Conservation (phyloP, 2,888 invertebrate genomes). For the Spisula solida region DNA sequence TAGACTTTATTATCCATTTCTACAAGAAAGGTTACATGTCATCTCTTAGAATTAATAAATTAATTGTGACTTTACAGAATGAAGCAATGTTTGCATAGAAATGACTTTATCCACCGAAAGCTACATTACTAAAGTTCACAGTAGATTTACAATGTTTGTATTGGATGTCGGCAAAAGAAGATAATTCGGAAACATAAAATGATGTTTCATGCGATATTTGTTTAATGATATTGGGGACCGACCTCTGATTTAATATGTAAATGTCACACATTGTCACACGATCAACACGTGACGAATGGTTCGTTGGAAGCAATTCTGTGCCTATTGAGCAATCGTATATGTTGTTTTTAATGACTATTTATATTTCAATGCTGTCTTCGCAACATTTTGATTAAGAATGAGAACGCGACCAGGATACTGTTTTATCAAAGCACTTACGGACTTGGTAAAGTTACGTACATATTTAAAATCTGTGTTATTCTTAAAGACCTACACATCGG, state of each 20-base stretch:
- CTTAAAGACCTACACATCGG: no score
- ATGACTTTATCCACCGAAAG: neutral
- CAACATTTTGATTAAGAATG: neutral
- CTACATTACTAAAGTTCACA: neutral
- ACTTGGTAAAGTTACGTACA: no score
- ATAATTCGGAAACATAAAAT: constrained; percentile 7
- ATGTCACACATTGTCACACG: constrained; percentile 6
- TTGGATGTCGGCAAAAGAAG: neutral
- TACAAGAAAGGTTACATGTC: neutral
- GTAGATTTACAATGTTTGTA: neutral
- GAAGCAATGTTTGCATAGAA: constrained; percentile 21
- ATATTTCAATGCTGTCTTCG: neutral
- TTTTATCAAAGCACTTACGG: no score
- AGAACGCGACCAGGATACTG: neutral
- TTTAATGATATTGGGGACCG: neutral
- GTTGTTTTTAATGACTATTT: neutral
- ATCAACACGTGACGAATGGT: neutral
- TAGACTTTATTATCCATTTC: no score
- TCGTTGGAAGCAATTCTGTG: neutral
- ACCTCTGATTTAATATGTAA: neutral
- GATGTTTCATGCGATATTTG: neutral
- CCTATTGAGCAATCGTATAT: neutral
- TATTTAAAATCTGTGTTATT: no score
- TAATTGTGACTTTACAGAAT: neutral
- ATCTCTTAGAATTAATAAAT: neutral